phyloP scores from a whole-genome alignment of 64 coral and sea anemone species.

The Porites lutea region DNA sequence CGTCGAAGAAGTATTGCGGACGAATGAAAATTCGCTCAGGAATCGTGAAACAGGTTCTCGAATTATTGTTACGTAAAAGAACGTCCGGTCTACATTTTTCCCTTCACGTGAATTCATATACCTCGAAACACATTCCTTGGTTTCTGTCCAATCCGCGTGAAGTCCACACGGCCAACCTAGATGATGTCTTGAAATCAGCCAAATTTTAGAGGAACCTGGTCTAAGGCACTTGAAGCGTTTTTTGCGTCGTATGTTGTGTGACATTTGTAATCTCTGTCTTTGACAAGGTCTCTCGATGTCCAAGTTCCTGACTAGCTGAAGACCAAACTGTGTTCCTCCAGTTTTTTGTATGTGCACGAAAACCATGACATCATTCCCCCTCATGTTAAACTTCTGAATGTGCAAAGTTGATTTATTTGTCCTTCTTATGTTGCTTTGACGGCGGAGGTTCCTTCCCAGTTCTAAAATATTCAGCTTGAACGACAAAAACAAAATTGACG shows the following conservation, averaged over 20 bases:
- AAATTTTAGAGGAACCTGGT: constrained; percentile 69
- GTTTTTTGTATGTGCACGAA: constrained; percentile 97
- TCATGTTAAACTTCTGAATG: constrained; percentile 50
- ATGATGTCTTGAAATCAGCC: constrained; percentile 85
- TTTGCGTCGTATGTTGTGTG: not conserved
- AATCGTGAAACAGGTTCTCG: constrained; percentile 83
- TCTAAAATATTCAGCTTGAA: not conserved
- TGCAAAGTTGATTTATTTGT: not conserved
- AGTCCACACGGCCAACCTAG: constrained; percentile 93
- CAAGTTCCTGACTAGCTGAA: constrained; percentile 81
- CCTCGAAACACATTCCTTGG: constrained; percentile 72
- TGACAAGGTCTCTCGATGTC: constrained; percentile 62
- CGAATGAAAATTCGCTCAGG: constrained; percentile 89
- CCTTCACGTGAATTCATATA: constrained; percentile 67
- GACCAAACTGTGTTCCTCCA: constrained; percentile 86
- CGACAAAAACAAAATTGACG: not conserved
- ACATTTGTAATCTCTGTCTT: constrained; percentile 8
- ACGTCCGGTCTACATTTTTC: constrained; percentile 35
- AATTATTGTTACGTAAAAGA: constrained; percentile 84
- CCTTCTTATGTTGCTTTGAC: not conserved
- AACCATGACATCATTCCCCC: constrained; percentile 81
- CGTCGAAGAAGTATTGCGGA: constrained; percentile 53
- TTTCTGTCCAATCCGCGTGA: constrained; percentile 91
- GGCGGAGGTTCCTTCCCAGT: not conserved
- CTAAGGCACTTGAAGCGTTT: constrained; percentile 21